phyloP scores from a whole-genome alignment of 1,140 invertebrate species.

The Monomorium pharaonis region DNA sequence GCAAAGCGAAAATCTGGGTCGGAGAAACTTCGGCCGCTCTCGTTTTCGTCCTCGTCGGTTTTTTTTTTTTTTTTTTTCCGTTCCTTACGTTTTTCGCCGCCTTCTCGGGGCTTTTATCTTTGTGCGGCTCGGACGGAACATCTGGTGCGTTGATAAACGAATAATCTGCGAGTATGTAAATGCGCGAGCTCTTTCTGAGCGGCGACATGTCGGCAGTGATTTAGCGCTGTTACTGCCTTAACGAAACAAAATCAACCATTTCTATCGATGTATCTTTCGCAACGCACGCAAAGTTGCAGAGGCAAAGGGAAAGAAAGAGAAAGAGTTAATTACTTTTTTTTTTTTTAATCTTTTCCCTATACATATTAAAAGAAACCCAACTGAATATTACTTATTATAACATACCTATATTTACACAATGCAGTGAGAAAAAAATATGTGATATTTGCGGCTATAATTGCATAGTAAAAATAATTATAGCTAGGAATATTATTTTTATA shows the following conservation, averaged over 20 bases:
- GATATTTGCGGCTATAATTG: too few species aligned
- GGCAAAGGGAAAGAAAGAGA: neutral
- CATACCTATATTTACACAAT: too few species aligned
- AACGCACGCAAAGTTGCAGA: neutral
- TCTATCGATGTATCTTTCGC: neutral
- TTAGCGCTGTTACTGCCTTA: neutral
- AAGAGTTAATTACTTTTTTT: neutral
- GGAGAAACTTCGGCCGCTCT: slow-evolving; percentile 51
- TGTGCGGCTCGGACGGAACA: neutral
- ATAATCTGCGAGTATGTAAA: slow-evolving; percentile 31
- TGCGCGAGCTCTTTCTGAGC: neutral
- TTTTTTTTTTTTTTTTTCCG: slow-evolving; percentile 14
- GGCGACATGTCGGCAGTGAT: neutral
- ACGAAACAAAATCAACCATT: neutral
- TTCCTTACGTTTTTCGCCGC: neutral
- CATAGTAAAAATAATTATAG: too few species aligned
- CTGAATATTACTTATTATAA: neutral
- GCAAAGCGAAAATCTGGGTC: slow-evolving; percentile 57
- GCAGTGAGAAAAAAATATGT: too few species aligned
- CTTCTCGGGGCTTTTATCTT: slow-evolving; percentile 27
- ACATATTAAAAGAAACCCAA: neutral
- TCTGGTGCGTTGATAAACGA: slow-evolving; percentile 32
- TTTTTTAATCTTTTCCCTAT: neutral
- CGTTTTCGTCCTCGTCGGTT: slow-evolving; percentile 35
- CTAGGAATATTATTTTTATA: too few species aligned